These are phyloP conservation scores for Zaprionus ornatus DNA, from an alignment of 1,140 invertebrate species.

Conservation along the genomic window DNA sequence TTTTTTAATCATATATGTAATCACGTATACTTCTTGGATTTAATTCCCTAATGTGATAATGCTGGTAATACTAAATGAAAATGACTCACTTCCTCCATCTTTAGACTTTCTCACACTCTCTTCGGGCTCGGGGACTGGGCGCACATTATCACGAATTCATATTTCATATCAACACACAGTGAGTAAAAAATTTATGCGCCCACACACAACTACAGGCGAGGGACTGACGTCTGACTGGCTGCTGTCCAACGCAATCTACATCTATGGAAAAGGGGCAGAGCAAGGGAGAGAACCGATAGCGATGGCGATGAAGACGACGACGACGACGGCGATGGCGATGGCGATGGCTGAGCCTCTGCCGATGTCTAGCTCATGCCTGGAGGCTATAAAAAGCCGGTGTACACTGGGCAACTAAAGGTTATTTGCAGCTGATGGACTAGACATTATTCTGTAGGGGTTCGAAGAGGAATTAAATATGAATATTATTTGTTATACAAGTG, in stretches of 20 bases:
- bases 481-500: too few relatives aligned
- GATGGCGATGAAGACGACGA: slow-evolving; percentile 1
- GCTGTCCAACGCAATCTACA: slow-evolving; percentile 75
- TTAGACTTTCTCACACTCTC: slow-evolving; percentile 55
- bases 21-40: neutral
- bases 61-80: neutral
- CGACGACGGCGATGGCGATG: neutral
- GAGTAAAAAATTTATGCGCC: slow-evolving; percentile 72
- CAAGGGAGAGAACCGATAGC: neutral
- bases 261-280: slow-evolving; percentile 28
- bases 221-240: slow-evolving; percentile 62
- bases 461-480: too few relatives aligned
- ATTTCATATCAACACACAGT: slow-evolving; percentile 65
- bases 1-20: too few relatives aligned
- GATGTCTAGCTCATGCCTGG: slow-evolving; percentile 14
- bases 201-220: slow-evolving; percentile 45
- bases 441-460: slow-evolving; percentile 1
- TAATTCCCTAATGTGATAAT: slow-evolving; percentile 1
- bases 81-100: slow-evolving; percentile 19
- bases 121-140: slow-evolving; percentile 2
- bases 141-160: slow-evolving; percentile 65
- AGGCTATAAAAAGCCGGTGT: slow-evolving; percentile 4
- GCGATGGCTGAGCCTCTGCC: slow-evolving; percentile 7
- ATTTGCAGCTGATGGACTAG: neutral
- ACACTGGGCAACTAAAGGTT: neutral